Conservation (phyloP, 2,113 vertebrate genomes). For the Malurus alboscapulatus region DNA sequence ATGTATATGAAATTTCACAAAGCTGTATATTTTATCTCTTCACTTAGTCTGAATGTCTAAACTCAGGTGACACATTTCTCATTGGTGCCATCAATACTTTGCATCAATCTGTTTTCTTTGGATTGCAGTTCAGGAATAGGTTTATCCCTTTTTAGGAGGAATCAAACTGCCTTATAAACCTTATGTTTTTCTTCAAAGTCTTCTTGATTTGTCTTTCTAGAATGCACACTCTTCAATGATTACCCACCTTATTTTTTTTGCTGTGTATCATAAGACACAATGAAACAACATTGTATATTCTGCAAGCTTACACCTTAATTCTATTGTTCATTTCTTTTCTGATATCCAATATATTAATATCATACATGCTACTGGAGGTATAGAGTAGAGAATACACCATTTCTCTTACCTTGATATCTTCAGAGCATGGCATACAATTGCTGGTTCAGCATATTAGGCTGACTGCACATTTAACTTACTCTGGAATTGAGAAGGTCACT, state of each 20-base stretch:
- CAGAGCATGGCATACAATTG: not conserved
- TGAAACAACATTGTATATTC: not conserved
- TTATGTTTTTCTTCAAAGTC: not conserved
- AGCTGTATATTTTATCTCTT: not conserved
- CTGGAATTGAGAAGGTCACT: not conserved
- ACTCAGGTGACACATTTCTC: not conserved
- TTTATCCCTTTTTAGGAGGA: not conserved
- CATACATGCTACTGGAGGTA: not conserved
- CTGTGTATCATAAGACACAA: not conserved
- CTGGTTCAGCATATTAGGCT: not conserved
- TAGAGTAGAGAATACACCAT: not conserved
- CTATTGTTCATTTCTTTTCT: not conserved
- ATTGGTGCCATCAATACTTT: not conserved
- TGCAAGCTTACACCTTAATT: not conserved
- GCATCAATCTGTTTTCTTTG: not conserved
- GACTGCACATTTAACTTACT: not conserved
- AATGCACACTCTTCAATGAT: not conserved
- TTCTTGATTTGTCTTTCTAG: not conserved
- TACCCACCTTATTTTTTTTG: not conserved
- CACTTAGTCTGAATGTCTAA: not conserved
- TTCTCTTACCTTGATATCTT: not conserved
- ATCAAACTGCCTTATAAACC: not conserved
- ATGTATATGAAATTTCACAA: not conserved
- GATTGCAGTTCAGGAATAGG: not conserved
- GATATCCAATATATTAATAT: not conserved